A percentile compares a stretch with the other conserved stretches of the same genome.
Evolutionary conservation across 2,888 invertebrate genomes (phyloP).

Genomic region (Orthosia gothica): DNA sequence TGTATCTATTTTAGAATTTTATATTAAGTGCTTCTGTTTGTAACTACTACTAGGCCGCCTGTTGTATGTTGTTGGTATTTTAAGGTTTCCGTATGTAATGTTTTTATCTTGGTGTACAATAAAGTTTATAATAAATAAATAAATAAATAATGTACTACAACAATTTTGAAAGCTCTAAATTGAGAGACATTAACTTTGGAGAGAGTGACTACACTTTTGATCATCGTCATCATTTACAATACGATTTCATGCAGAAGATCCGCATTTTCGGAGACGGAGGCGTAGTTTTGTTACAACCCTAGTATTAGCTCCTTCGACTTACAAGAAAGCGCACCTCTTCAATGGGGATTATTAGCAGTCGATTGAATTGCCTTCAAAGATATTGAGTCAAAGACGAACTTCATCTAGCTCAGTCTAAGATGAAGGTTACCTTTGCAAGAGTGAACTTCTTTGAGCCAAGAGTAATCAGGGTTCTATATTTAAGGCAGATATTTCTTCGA

Average conservation of each 20-base stretch:
- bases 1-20: too few species aligned
- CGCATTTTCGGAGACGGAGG: background rate
- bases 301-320: constrained; percentile 29
- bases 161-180: too few species aligned
- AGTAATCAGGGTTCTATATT: background rate
- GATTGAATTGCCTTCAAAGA: constrained; percentile 46
- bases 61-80: too few species aligned
- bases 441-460: background rate
- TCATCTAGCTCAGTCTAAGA: constrained; percentile 21
- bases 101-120: too few species aligned
- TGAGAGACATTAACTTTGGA: too few species aligned
- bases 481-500: background rate
- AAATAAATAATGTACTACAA: too few species aligned
- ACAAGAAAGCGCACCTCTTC: constrained; percentile 34
- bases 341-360: constrained; percentile 49
- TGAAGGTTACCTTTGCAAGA: constrained; percentile 1
- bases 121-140: too few species aligned
- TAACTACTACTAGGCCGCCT: too few species aligned
- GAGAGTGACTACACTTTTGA: too few species aligned
- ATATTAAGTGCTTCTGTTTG: too few species aligned
- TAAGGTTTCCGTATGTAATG: too few species aligned
- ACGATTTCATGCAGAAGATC: background rate
- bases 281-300: background rate
- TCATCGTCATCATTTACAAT: too few species aligned
- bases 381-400: constrained; percentile 19